Conservation (phyloP, 1,140 invertebrate species). For the Drosophila ohnishii region DNA sequence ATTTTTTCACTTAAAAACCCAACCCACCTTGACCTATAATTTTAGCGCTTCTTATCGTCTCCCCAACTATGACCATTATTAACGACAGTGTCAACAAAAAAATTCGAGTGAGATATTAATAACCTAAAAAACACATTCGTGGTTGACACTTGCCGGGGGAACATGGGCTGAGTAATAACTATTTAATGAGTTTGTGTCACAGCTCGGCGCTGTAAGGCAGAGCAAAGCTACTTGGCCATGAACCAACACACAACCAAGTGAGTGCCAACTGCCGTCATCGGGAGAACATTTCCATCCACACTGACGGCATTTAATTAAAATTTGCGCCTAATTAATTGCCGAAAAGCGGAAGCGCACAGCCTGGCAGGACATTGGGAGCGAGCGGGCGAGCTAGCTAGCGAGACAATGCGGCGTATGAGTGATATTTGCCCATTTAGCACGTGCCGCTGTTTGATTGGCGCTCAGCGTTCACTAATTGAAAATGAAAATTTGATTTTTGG, state of each 20-base stretch:
- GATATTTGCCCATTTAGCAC: slow-evolving; percentile 40
- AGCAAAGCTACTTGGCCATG: slow-evolving; percentile 44
- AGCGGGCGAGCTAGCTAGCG: not conserved
- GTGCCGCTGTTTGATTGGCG: slow-evolving; percentile 37
- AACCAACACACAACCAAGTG: slow-evolving; percentile 23
- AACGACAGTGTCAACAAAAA: slow-evolving; percentile 34
- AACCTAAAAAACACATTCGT: slow-evolving; percentile 56
- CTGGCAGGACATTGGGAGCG: slow-evolving; percentile 50
- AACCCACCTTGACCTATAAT: slow-evolving; percentile 22
- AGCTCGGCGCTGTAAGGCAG: slow-evolving; percentile 19
- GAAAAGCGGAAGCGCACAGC: slow-evolving; percentile 42
- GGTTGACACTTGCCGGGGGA: slow-evolving; percentile 45
- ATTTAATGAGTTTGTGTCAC: slow-evolving; percentile 70
- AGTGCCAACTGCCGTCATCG: slow-evolving; percentile 50
- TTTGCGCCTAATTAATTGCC: slow-evolving; percentile 75
- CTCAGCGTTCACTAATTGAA: slow-evolving; percentile 52
- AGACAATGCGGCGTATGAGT: slow-evolving; percentile 60
- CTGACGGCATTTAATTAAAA: slow-evolving; percentile 74
- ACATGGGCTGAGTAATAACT: slow-evolving; percentile 68
- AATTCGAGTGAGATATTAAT: slow-evolving; percentile 60
- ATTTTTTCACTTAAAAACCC: not conserved
- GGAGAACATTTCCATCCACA: slow-evolving; percentile 39
- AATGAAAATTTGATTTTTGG: slow-evolving; percentile 50
- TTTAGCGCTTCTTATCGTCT: not conserved
- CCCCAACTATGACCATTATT: slow-evolving; percentile 28